Evolutionary conservation across 2,888 invertebrate genomes (phyloP).

Genomic region (Acrobasis consociella): DNA sequence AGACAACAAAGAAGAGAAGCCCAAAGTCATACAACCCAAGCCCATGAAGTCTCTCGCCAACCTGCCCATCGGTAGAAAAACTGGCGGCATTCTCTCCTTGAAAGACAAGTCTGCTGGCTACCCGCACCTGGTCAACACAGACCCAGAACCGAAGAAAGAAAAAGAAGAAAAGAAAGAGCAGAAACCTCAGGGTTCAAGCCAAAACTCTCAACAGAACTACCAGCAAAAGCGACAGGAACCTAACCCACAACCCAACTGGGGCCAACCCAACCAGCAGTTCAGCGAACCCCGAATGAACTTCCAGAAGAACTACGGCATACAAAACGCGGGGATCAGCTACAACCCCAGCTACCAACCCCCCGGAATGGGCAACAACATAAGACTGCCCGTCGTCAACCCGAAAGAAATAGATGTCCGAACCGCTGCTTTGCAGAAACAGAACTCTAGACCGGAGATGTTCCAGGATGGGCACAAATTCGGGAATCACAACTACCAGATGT

Average conservation of each 20-base stretch:
- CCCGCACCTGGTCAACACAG: conserved; percentile 73
- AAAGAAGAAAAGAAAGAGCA: conserved; percentile 65
- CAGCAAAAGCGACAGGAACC: conserved; percentile 53
- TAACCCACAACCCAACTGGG: conserved; percentile 45
- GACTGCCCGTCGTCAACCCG: conserved; percentile 75
- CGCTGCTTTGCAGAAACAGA: conserved; percentile 75
- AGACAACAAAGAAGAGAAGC: conserved; percentile 62
- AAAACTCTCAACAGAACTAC: conserved; percentile 47
- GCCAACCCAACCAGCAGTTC: conserved; percentile 38
- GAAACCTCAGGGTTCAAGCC: conserved; percentile 49
- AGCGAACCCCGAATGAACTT: conserved; percentile 56
- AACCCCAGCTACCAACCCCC: conserved; percentile 53
- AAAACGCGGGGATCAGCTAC: conserved; percentile 56
- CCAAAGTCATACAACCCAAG: conserved; percentile 69
- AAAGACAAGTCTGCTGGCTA: conserved; percentile 80
- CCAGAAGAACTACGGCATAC: conserved; percentile 67
- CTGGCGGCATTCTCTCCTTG: conserved; percentile 77
- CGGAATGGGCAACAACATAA: conserved; percentile 38
- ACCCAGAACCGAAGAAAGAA: conserved; percentile 61
- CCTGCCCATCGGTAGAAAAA: conserved; percentile 71
- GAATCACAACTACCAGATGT: conserved; percentile 64
- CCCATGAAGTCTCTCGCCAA: conserved; percentile 69
- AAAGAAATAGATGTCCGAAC: conserved; percentile 79
- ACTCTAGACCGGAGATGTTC: conserved; percentile 65
- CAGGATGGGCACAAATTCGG: conserved; percentile 63